A percentile compares a stretch with the other conserved stretches of the same genome.
Evolutionary conservation across 2,113 vertebrate species (phyloP).

Genomic region (Ibidorhyncha struthersii): DNA sequence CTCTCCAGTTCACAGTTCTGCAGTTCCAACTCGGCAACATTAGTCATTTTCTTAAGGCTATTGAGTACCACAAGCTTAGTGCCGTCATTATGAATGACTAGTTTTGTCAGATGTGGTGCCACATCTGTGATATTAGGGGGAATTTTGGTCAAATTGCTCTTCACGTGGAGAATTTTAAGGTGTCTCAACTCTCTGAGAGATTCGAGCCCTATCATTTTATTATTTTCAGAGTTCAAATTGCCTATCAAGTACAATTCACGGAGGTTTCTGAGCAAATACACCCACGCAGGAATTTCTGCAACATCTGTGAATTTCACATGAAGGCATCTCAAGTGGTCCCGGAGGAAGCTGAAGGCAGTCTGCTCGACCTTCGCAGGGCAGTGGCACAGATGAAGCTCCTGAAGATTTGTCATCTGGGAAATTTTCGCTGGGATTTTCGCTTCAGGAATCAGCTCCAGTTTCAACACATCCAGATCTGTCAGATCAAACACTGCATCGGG

Average conservation of each 20-base stretch:
- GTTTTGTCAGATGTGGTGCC: constrained; percentile 91
- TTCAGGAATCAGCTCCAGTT: constrained; percentile 95
- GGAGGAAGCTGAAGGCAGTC: constrained; percentile 95
- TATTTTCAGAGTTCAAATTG: constrained; percentile 98
- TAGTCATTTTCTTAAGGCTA: constrained; percentile 98
- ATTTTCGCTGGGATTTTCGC: constrained; percentile 95
- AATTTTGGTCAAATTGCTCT: constrained; percentile 98
- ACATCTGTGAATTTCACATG: constrained; percentile 98
- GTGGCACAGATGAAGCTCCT: constrained; percentile 96
- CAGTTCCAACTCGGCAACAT: constrained; percentile 92
- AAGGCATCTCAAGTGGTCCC: constrained; percentile 96
- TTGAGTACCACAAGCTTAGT: constrained; percentile 96
- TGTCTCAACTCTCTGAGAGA: constrained; percentile 94
- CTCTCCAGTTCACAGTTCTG: constrained; percentile 97
- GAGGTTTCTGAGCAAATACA: constrained; percentile 93
- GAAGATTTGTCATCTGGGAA: constrained; percentile 95
- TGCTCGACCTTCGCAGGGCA: constrained; percentile 97
- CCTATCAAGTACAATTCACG: constrained; percentile 93
- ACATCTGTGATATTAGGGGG: constrained; percentile 97
- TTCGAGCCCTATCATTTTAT: constrained; percentile 98
- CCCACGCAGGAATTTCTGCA: constrained; percentile 96
- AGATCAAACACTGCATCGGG: constrained; percentile 95
- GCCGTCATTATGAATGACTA: constrained; percentile 96
- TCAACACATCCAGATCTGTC: constrained; percentile 92
- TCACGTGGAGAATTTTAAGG: constrained; percentile 92